A percentile compares a stretch with the other conserved stretches of the same genome.
These are phyloP conservation scores for Periplaneta americana DNA, from an alignment of 1,140 invertebrate genomes.

Conservation along the genomic window DNA sequence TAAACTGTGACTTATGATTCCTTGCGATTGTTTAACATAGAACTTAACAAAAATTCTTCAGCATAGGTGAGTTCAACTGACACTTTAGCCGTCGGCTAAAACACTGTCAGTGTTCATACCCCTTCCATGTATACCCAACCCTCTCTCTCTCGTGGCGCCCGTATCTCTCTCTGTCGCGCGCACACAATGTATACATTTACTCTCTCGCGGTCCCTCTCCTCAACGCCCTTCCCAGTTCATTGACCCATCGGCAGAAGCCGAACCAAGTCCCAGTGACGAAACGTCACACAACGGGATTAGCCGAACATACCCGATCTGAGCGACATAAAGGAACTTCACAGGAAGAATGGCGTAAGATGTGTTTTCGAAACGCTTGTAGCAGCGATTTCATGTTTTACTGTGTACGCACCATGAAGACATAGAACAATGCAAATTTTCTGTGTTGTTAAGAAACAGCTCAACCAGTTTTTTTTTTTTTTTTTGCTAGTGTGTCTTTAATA, in stretches of 20 bases:
- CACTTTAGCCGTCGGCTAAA: neutral
- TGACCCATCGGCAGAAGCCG: neutral
- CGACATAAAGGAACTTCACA: neutral
- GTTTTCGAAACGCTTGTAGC: neutral
- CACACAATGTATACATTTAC: neutral
- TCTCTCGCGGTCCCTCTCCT: neutral
- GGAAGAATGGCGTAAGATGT: neutral
- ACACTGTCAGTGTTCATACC: neutral
- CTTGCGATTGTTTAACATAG: neutral
- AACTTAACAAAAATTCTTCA: neutral
- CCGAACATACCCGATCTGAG: neutral
- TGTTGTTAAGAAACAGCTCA: no score
- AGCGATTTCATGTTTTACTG: no score
- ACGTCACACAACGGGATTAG: neutral
- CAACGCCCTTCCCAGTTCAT: neutral
- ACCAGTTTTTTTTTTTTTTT: no score
- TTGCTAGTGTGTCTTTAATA: no score
- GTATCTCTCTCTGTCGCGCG: neutral
- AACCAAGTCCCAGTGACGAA: neutral
- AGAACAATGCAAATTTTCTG: neutral
- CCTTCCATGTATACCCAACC: neutral
- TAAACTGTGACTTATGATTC: neutral
- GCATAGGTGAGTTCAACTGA: neutral
- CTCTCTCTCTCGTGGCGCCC: neutral
- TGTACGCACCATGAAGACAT: neutral